A percentile compares a stretch with the other conserved stretches of the same genome.
Conservation (phyloP, 2,797 vertebrate species). For the Syncerus caffer region DNA sequence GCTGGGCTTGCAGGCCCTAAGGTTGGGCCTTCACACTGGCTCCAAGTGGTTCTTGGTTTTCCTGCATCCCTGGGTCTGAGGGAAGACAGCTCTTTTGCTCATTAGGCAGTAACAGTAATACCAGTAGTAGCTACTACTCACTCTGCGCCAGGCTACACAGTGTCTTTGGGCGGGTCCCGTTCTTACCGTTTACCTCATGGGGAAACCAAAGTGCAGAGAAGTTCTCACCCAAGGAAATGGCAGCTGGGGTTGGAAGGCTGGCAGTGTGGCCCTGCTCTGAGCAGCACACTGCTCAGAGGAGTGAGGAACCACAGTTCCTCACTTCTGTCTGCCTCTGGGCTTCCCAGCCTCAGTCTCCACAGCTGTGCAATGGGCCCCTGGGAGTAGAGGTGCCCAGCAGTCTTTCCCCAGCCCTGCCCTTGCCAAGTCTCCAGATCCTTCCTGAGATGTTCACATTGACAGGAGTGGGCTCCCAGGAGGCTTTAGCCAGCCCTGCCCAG, state of each 20-base stretch:
- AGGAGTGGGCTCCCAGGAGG: not conserved
- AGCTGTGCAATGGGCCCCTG: slow-evolving; percentile 32
- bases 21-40: not conserved
- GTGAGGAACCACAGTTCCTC: not conserved
- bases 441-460: not conserved
- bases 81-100: not conserved
- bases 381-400: not conserved
- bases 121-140: not conserved
- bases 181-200: not conserved
- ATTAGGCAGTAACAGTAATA: not conserved
- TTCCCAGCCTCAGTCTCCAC: not conserved
- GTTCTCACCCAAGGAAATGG: not conserved
- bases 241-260: not conserved
- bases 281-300: not conserved
- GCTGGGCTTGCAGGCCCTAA: rapidly evolving
- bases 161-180: rapidly evolving
- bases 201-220: not conserved
- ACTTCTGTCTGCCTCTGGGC: not conserved
- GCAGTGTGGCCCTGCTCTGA: rapidly evolving
- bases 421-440: not conserved
- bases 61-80: not conserved
- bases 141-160: not conserved
- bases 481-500: not conserved
- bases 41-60: not conserved
- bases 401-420: not conserved